phyloP scores from a whole-genome alignment of 1,140 invertebrate genomes.

The Paraescarpia echinospica region DNA sequence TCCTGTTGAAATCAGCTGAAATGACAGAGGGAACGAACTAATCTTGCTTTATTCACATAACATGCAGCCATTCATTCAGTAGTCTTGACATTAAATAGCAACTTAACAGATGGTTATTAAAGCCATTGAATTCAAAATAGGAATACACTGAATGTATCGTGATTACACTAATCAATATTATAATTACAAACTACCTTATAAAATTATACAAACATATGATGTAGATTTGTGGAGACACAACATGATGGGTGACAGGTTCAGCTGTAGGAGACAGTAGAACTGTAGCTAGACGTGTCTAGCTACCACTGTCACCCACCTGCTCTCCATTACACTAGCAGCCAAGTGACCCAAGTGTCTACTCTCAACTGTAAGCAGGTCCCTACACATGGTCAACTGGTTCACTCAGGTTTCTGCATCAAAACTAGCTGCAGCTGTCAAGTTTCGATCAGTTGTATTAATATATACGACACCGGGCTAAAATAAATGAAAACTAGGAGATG shows the following conservation, averaged over 20 bases:
- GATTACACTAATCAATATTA: not conserved
- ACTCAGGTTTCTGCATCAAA: not conserved
- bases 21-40: not conserved
- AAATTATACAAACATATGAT: not conserved
- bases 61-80: not conserved
- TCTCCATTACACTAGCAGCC: not conserved
- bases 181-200: not conserved
- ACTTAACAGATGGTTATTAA: not conserved
- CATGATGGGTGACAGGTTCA: not conserved
- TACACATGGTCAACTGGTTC: not conserved
- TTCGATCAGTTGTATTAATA: not conserved
- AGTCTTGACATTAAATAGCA: not conserved
- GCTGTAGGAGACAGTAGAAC: not conserved
- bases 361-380: not conserved
- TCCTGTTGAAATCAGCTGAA: slow-evolving; percentile 5
- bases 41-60: not conserved
- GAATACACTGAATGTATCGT: not conserved
- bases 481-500: not conserved
- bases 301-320: not conserved
- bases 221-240: not conserved
- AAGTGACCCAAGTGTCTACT: not conserved
- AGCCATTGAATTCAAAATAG: not conserved
- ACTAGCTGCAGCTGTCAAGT: not conserved
- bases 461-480: not conserved
- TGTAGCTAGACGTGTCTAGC: not conserved